Evolutionary conservation across 92 coral and sea anemone genomes (phyloP), one percentile per base, ranked within the genome.

Genomic region (Scolanthus callimorphus): DNA sequence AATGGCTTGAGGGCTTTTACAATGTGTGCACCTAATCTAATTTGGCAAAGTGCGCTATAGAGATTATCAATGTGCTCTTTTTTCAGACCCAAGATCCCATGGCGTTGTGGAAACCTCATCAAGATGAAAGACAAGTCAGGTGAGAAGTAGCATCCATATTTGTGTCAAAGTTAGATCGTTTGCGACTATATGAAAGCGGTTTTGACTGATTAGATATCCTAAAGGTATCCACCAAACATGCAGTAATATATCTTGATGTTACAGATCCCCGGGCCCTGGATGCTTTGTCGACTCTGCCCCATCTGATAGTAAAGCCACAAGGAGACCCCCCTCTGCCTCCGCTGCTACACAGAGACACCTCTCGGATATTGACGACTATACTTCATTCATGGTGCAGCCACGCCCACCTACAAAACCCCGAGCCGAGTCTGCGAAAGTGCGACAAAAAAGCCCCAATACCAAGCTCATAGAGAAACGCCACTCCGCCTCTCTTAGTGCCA

Each of bases 341-440:
- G n/a, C n/a, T n/a, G n/a, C n/a, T n/a, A 21, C 20, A 48, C 59
- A 52, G 31, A 22, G 59, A 19, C 29, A 13, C 63, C 3, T 31
- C 6, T 11, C 52, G 17, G 52, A 45, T 41, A 23, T 62, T 19
- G 74, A 64, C 29, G 71, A 55, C 47, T 31, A 63, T 46, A 20
- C 59, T 65, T 70, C 85, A 26, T 67, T 68, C 59, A 50, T 53
- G 17, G 41, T 80, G 22, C 82, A 76, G 25, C 90, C 92, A 52
- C 85, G 83, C 55, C 86, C 88, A 27, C 97, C 90, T 29, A 83
- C 77, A 26, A 79, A 77, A 71, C 94, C 96, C 34, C 80, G 94
- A 29, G 73, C 86, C 20, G 82, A 82, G 65, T 85, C 88, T 4
- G 86, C 95, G 2, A 91, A 86, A 66, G 34, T 78, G 15, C 73